Percentiles rank a stretch among this genome's conserved stretches.
These are phyloP conservation scores for Diplolepis rosae DNA, from an alignment of 2,888 invertebrate species.

Conservation along the genomic window DNA sequence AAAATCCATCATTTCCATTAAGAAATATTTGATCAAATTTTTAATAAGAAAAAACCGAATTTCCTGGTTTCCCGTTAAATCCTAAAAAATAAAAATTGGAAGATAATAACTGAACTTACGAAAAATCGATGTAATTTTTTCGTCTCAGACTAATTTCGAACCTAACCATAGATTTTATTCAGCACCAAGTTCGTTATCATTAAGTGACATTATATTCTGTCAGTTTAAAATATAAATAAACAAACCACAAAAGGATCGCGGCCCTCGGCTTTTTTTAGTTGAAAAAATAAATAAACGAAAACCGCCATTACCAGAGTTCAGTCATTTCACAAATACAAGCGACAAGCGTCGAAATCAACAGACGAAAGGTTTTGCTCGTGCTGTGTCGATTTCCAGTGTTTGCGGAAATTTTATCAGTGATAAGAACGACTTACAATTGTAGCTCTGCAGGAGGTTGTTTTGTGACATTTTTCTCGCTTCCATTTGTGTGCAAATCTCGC, in stretches of 20 bases:
- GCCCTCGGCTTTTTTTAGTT: neutral
- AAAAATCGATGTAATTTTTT: neutral
- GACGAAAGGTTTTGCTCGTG: neutral
- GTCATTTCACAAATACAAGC: neutral
- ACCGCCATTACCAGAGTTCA: constrained; percentile 16
- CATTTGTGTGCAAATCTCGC: neutral
- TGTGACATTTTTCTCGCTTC: neutral
- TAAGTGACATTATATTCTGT: neutral
- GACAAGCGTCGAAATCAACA: neutral
- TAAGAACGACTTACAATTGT: neutral
- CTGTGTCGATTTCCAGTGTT: neutral
- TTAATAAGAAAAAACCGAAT: too few species aligned
- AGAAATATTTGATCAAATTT: too few species aligned
- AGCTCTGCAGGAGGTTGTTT: neutral
- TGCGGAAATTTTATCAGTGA: neutral
- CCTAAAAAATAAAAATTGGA: neutral
- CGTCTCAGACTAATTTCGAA: neutral
- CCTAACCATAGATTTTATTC: neutral
- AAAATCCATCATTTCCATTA: too few species aligned
- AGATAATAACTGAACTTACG: neutral
- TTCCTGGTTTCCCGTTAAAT: neutral
- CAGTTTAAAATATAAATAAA: neutral
- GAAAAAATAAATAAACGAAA: constrained; percentile 19
- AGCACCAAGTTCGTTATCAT: neutral
- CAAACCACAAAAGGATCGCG: constrained; percentile 12